These are phyloP conservation scores for Etheostoma perlongum DNA, from an alignment of 2,797 vertebrate genomes.

Conservation along the genomic window DNA sequence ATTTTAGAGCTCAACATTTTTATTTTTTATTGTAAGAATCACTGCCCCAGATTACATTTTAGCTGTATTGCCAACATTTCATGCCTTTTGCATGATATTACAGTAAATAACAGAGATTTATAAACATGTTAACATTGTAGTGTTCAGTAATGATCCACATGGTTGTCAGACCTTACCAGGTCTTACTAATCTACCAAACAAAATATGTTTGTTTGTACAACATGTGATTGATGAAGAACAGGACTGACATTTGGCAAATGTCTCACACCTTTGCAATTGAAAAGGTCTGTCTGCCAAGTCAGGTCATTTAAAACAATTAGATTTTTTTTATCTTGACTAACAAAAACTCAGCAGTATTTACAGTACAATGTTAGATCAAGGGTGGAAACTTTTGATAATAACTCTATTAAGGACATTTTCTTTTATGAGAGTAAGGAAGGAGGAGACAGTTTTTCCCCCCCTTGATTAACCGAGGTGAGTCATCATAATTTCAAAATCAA, in stretches of 20 bases:
- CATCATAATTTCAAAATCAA: constrained; percentile 84
- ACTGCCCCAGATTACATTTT: background rate
- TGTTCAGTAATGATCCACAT: constrained; percentile 31
- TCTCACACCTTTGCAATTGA: constrained; percentile 38
- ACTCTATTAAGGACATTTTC: constrained; percentile 72
- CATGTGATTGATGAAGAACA: constrained; percentile 44
- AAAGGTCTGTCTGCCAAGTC: constrained; percentile 28
- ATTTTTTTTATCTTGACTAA: constrained; percentile 45
- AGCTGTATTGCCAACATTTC: background rate
- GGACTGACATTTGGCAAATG: constrained; percentile 29
- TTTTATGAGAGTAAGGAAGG: constrained; percentile 76
- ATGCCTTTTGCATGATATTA: background rate
- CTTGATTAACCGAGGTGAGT: constrained; percentile 83
- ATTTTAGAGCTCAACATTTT: background rate
- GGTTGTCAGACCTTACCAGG: constrained; percentile 4
- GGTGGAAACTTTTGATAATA: constrained; percentile 72
- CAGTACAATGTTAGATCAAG: constrained; percentile 65
- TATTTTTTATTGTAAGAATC: background rate
- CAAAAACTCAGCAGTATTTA: constrained; percentile 62
- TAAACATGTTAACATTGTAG: background rate
- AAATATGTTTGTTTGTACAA: constrained; percentile 48
- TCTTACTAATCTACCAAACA: constrained; percentile 34
- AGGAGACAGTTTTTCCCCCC: constrained; percentile 70
- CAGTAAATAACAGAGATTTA: constrained; percentile 1
- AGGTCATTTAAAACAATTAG: constrained; percentile 42